A percentile compares a stretch with the other conserved stretches of the same genome.
These are phyloP conservation scores for Tetranychus piercei DNA, from an alignment of 2,888 invertebrate genomes.

Conservation along the genomic window DNA sequence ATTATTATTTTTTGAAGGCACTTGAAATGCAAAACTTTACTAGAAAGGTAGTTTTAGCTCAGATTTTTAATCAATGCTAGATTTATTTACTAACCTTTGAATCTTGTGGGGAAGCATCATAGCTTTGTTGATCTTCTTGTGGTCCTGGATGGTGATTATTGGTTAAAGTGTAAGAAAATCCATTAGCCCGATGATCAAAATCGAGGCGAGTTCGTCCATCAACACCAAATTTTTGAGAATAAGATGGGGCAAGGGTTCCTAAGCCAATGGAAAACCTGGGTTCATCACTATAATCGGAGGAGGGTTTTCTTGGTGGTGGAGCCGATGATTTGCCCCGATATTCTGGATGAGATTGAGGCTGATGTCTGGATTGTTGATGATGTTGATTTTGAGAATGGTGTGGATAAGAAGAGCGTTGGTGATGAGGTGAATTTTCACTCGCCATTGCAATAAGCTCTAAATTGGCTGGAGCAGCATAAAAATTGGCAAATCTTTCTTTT, in stretches of 20 bases:
- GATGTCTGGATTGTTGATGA: neutral
- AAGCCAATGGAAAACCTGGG: constrained; percentile 23
- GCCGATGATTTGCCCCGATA: neutral
- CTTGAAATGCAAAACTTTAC: too few species aligned
- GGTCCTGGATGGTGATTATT: constrained; percentile 11
- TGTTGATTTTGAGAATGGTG: neutral
- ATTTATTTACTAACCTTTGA: constrained; percentile 2
- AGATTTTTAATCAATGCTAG: neutral
- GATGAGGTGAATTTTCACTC: neutral
- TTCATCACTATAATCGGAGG: neutral
- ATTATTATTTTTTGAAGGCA: too few species aligned
- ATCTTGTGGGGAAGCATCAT: neutral
- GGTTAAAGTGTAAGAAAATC: constrained; percentile 22
- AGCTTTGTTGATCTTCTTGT: neutral
- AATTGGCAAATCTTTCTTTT: constrained; percentile 9
- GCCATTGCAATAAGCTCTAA: neutral
- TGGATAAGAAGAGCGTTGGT: neutral
- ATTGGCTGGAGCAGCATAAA: constrained; percentile 2
- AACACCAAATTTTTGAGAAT: constrained; percentile 23
- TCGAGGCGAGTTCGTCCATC: constrained; percentile 21
- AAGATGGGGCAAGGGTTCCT: constrained; percentile 24
- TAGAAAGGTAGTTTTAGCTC: neutral
- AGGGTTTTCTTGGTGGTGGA: neutral
- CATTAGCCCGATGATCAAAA: constrained; percentile 22
- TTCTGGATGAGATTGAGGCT: neutral